These are phyloP conservation scores for Rugalucina vietnamica DNA, from an alignment of 2,888 invertebrate genomes.

Conservation along the genomic window DNA sequence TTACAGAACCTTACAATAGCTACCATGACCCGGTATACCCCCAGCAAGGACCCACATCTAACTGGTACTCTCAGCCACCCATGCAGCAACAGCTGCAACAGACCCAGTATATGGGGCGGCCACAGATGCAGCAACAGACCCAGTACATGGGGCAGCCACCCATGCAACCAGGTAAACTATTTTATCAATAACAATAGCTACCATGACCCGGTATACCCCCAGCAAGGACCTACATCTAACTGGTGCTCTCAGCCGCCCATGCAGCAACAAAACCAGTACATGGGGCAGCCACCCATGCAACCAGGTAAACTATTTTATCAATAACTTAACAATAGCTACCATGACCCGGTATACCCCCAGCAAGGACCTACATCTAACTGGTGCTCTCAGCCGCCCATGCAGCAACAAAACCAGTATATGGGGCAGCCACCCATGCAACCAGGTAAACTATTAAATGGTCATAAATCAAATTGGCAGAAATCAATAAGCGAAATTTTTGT, in stretches of 20 bases:
- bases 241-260: conserved; percentile 65
- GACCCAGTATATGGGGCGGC: conserved; percentile 62
- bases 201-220: conserved; percentile 66
- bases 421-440: conserved; percentile 62
- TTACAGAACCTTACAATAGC: conserved; percentile 54
- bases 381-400: conserved; percentile 63
- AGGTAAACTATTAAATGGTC: no score
- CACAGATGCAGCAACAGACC: conserved; percentile 56
- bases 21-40: conserved; percentile 67
- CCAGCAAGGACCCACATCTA: conserved; percentile 66
- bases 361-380: conserved; percentile 69
- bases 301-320: conserved; percentile 53
- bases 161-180: conserved; percentile 43
- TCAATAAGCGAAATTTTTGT: no score
- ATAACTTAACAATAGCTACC: conserved; percentile 50
- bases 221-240: conserved; percentile 64
- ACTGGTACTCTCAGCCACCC: conserved; percentile 67
- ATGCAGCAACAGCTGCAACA: conserved; percentile 63
- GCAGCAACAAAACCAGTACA: conserved; percentile 61
- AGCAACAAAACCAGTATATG: conserved; percentile 61
- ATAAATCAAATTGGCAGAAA: no score
- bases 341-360: conserved; percentile 68
- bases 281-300: conserved; percentile 59
- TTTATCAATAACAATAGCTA: conserved; percentile 42
- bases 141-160: conserved; percentile 64